Base-by-base conservation (phyloP, 1,140 invertebrate genomes). In the Drosophila sturtevanti region DNA sequence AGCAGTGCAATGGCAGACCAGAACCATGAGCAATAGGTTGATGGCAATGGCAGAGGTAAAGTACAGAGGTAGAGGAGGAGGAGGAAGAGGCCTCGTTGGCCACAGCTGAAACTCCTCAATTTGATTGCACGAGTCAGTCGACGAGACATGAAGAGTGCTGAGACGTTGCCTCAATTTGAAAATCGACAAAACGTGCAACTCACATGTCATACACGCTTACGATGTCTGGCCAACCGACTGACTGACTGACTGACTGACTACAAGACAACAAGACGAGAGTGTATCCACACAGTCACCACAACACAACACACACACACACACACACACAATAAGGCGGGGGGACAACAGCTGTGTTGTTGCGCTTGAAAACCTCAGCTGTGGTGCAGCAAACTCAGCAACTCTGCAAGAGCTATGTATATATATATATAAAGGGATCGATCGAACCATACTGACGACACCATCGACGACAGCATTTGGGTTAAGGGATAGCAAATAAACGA, bases 121-220 rank as follows among this genome's bases (percentile, higher is more conserved):
- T 79, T 89, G 84, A 84, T 87, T 84, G 79, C 84, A 82, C 84
- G 84, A 81, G 72, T 77, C 72, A 68, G 63, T 70, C 56, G 56
- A 22, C 61, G 62, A 68, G 63, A 51, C 69, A 56, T 44, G 64
- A 31, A 31, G 79, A 81, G 77, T 86, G 81, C 78, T 70, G 77
- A 81, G 81, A 78, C 74, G 75, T 71, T 81, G 78, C 67, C 82
- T 87, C 82, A 87, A 87, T 87, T 87, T 79, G 79, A 84, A 87
- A 87, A 87, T 87, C 84, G 84, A 82, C 82, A 89, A 87, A 87
- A 87, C 82, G 82, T 87, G 82, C 82, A 89, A 84, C 82, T 87
- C 82, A 87, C 82, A 87, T 87, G 82, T 89, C 82, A 84, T 87
- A 84, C 82, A 87, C 82, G 82, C 75, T 77, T 77, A 77, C 82